These are phyloP conservation scores for Pemphigus obesinymphae DNA, from an alignment of 1,140 invertebrate genomes.

Conservation along the genomic window DNA sequence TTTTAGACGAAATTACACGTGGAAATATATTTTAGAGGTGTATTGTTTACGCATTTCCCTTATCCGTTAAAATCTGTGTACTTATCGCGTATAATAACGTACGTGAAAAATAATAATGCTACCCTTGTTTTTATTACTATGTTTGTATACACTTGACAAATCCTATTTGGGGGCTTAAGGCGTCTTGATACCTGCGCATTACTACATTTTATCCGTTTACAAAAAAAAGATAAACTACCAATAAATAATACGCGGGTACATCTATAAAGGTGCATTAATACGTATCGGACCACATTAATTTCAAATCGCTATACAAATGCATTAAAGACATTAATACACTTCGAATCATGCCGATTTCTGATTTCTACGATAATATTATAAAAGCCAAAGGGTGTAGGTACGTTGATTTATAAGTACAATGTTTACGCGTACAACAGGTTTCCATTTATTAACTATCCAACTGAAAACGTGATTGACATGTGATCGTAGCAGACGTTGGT, in stretches of 20 bases:
- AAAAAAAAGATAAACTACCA: neutral
- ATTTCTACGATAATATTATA: neutral
- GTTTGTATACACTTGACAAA: neutral
- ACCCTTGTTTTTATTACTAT: too few species aligned
- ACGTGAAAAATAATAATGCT: too few species aligned
- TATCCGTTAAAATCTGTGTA: too few species aligned
- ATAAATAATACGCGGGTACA: neutral
- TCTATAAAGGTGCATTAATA: too few species aligned
- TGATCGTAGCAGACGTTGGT: too few species aligned
- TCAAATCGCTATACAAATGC: neutral
- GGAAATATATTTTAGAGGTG: too few species aligned
- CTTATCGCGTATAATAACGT: too few species aligned
- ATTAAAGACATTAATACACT: neutral
- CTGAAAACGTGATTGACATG: too few species aligned
- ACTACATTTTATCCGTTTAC: neutral
- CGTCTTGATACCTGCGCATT: neutral
- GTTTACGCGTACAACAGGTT: too few species aligned
- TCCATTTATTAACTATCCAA: too few species aligned
- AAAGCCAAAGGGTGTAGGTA: neutral
- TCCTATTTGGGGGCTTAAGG: neutral
- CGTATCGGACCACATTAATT: neutral
- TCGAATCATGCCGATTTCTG: neutral
- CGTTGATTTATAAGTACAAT: neutral
- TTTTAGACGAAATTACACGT: too few species aligned
- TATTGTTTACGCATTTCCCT: too few species aligned